These are phyloP conservation scores for Promerops cafer DNA, from an alignment of 2,113 vertebrate genomes.

Conservation along the genomic window DNA sequence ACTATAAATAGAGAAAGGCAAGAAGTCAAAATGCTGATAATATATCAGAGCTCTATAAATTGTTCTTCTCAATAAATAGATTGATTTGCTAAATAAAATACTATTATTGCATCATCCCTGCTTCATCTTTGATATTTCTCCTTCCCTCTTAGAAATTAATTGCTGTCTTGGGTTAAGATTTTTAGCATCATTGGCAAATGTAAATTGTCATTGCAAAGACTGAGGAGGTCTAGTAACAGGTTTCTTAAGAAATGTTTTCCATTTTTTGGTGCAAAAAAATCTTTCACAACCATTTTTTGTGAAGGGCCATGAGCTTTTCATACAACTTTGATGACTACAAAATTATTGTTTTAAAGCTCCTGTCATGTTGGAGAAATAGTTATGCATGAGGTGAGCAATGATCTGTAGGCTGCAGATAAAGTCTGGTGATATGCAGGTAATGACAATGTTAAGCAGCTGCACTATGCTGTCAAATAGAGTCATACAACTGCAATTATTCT, in stretches of 20 bases:
- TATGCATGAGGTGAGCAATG: not conserved
- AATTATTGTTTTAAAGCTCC: not conserved
- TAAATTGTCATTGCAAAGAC: not conserved
- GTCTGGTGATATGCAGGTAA: not conserved
- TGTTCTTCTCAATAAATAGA: slow-evolving; percentile 28
- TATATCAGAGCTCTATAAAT: not conserved
- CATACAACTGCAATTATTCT: not conserved
- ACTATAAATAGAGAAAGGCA: not conserved
- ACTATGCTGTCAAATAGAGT: not conserved
- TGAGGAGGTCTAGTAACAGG: not conserved
- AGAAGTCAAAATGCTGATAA: not conserved
- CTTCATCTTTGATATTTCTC: not conserved
- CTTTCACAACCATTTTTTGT: not conserved
- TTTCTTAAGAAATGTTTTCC: not conserved
- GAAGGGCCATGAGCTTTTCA: not conserved
- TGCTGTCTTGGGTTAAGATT: not conserved
- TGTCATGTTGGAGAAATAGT: not conserved
- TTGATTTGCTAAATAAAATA: slow-evolving; percentile 33
- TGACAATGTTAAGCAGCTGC: not conserved
- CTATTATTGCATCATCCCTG: not conserved
- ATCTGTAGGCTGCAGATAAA: not conserved
- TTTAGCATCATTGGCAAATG: not conserved
- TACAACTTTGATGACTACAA: not conserved
- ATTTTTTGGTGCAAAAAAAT: not conserved
- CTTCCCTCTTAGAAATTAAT: not conserved